A percentile compares a stretch with the other conserved stretches of the same genome.
phyloP scores from a whole-genome alignment of 35 echinoderm and acorn worm genomes.

The Ophiothrix spiculata region DNA sequence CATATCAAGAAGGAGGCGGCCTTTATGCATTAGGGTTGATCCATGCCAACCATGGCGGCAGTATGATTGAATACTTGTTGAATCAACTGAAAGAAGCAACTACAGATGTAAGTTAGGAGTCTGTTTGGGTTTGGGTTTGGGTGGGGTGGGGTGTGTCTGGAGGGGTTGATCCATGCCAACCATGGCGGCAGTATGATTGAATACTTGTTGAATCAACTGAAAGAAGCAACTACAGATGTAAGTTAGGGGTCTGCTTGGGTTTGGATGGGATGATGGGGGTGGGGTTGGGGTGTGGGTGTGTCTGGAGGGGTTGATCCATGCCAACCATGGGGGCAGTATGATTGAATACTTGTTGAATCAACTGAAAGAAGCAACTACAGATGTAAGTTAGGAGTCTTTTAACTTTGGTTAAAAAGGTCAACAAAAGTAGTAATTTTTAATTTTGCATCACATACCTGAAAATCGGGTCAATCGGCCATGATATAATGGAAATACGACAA shows the following conservation, averaged over 20 bases:
- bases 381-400: conserved; percentile 90
- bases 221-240: conserved; percentile 98
- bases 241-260: too few species aligned
- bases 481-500: too few species aligned
- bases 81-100: conserved; percentile 96
- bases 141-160: conserved; percentile 87
- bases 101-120: conserved; percentile 89
- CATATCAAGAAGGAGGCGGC: conserved; percentile 92
- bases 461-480: too few species aligned
- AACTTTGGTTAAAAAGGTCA: too few species aligned
- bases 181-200: conserved; percentile 86
- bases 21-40: conserved; percentile 94
- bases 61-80: conserved; percentile 84
- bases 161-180: conserved; percentile 91
- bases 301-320: conserved; percentile 90
- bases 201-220: conserved; percentile 84
- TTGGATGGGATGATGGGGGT: too few species aligned
- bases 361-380: conserved; percentile 94
- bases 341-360: conserved; percentile 88
- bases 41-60: conserved; percentile 87
- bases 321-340: conserved; percentile 82
- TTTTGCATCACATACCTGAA: too few species aligned
- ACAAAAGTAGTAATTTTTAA: too few species aligned
- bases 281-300: conserved; percentile 89
- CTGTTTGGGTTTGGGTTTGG: too few species aligned